Base-by-base conservation (phyloP, 2,113 vertebrate species). In the Channa argus region DNA sequence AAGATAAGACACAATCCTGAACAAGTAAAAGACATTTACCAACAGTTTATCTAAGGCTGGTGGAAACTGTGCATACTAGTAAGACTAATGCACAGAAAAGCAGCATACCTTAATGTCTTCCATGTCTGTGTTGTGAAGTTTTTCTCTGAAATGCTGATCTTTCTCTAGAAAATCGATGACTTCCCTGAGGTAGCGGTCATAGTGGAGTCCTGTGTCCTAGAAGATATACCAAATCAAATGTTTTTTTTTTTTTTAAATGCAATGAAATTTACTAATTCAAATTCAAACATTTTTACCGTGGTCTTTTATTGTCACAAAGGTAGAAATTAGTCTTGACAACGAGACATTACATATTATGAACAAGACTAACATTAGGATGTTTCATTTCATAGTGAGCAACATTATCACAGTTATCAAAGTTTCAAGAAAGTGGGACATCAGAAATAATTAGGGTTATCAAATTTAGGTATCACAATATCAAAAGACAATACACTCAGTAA, bases 91-190 rank as follows among this genome's bases (percentile, higher is more conserved):
- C 45, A 69, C 51, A 38, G 3, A 11, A 63, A 63, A 33, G 13
- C 1, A 5, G 5, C 67, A 49, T 94, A 99, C 98, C 96, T 99
- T 99, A 87, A 99, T 98, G 87, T 99, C 97, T n/a, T 99, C 97
- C 94, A 99, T 97, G 86, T 98, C 96, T 66, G 97, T 98, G 74
- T 97, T 96, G 88, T 99, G 97, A 12, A 99, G 97, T 82, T 98
- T 99, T 87, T 99, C 97, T 93, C 96, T 96, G 91, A 99, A 99
- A 93, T 99, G 97, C 55, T 94, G 93, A 91, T 99, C 98, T 91
- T 98, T 99, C 92, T 99, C 98, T 56, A 99, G 94, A 74, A 99
- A 98, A 91, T 99, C 97, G 45, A 99, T 98, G 75, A 99, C 98
- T 95, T 99, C 97, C 77, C 96, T 96, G 90, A 99, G 97, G 91